These are phyloP conservation scores for Psephotus haematonotus DNA, from an alignment of 2,113 vertebrate species.

Conservation along the genomic window DNA sequence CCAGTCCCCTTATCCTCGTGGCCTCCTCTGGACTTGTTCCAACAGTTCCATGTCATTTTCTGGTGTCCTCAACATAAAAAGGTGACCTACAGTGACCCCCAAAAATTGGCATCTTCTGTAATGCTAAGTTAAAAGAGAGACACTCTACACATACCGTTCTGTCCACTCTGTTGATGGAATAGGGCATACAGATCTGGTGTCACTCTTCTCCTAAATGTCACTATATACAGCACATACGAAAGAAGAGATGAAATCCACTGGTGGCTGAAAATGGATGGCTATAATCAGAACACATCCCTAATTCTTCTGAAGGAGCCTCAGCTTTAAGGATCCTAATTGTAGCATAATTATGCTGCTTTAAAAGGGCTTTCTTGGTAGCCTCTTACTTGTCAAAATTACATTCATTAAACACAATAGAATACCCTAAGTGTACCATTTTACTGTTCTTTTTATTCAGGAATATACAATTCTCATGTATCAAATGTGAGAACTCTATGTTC, in stretches of 20 bases:
- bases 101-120: not conserved
- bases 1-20: too few species aligned
- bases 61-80: too few species aligned
- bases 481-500: not conserved
- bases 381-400: not conserved
- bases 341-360: not conserved
- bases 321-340: not conserved
- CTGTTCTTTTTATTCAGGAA: not conserved
- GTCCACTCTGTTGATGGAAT: fast-evolving
- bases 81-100: not conserved
- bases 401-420: not conserved
- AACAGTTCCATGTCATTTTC: too few species aligned
- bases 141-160: not conserved
- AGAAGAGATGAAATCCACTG: not conserved
- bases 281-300: not conserved
- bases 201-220: not conserved
- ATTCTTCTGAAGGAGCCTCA: not conserved
- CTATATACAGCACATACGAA: not conserved
- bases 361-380: not conserved
- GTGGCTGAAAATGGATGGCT: not conserved
- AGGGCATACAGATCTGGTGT: not conserved
- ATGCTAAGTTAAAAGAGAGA: not conserved
- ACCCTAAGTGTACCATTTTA: not conserved
- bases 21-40: too few species aligned
- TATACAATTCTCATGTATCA: not conserved